Conservation (phyloP, 1,140 invertebrate species). For the Vollenhovia emeryi region DNA sequence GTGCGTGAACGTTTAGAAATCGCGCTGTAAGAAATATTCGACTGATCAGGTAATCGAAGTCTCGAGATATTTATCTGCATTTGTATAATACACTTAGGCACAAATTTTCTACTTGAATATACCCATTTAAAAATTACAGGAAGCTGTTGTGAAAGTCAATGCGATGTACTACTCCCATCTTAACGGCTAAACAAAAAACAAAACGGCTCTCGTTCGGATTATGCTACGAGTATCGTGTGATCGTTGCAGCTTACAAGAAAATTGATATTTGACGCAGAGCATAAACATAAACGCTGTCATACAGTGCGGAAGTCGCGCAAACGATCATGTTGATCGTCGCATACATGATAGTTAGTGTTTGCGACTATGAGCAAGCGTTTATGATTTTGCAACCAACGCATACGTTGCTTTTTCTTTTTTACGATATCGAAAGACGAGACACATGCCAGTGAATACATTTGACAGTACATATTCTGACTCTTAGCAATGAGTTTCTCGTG, state of each 20-base stretch:
- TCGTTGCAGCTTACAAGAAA: background rate
- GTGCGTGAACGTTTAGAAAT: background rate
- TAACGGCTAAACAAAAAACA: constrained; percentile 14
- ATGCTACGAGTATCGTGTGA: background rate
- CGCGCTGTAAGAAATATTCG: background rate
- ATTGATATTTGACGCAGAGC: constrained; percentile 9
- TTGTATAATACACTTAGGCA: background rate
- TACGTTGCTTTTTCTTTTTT: background rate
- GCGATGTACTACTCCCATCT: background rate
- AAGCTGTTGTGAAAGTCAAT: constrained; percentile 28
- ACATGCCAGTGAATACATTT: background rate
- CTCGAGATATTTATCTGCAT: background rate
- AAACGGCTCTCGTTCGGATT: background rate
- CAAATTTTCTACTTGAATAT: background rate
- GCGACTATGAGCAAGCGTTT: background rate
- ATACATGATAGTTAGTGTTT: background rate
- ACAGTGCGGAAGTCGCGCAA: constrained; percentile 6
- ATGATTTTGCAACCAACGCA: background rate
- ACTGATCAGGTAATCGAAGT: background rate
- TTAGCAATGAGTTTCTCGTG: background rate
- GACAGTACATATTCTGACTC: background rate
- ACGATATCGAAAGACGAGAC: background rate
- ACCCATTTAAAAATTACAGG: constrained; percentile 32
- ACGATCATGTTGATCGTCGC: background rate
- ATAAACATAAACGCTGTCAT: constrained; percentile 35